Percentiles rank a stretch among this genome's conserved stretches.
Evolutionary conservation across 2,797 vertebrate genomes (phyloP).

Genomic region (Apogon talboti): DNA sequence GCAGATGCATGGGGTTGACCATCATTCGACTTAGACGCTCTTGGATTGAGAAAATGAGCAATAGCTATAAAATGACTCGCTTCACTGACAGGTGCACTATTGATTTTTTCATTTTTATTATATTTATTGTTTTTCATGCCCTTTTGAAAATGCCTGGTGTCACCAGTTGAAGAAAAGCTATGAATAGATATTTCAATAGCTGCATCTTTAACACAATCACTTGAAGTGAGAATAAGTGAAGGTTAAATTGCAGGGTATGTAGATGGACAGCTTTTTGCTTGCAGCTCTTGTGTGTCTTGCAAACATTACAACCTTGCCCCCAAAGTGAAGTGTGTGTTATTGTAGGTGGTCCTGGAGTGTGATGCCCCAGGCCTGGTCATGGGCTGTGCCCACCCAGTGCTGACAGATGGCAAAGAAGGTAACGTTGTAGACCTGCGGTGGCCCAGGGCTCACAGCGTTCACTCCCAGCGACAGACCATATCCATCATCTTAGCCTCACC

Average conservation of each 20-base stretch:
- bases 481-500: constrained; percentile 82
- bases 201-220: constrained; percentile 6
- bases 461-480: constrained; percentile 74
- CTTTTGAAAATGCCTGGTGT: constrained; percentile 21
- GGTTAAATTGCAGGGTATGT: constrained; percentile 3
- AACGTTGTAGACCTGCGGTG: constrained; percentile 64
- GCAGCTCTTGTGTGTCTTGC: constrained; percentile 29
- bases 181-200: background rate
- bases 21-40: constrained; percentile 30
- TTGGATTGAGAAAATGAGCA: constrained; percentile 25
- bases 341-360: constrained; percentile 54
- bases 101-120: constrained; percentile 49
- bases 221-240: constrained; percentile 12
- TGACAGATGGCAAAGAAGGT: constrained; percentile 79
- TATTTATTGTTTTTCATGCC: constrained; percentile 41
- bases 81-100: constrained; percentile 45
- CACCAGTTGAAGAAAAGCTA: constrained; percentile 13
- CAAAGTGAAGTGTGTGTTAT: constrained; percentile 33
- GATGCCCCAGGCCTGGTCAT: constrained; percentile 56
- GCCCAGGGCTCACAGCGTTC: constrained; percentile 61
- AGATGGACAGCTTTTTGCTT: constrained; percentile 32
- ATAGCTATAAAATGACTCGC: constrained; percentile 31
- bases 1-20: constrained; percentile 70
- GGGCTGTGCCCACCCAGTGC: constrained; percentile 65
- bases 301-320: constrained; percentile 45